Base-by-base conservation (phyloP, 2,797 vertebrate genomes). In the Spheniscus humboldti region DNA sequence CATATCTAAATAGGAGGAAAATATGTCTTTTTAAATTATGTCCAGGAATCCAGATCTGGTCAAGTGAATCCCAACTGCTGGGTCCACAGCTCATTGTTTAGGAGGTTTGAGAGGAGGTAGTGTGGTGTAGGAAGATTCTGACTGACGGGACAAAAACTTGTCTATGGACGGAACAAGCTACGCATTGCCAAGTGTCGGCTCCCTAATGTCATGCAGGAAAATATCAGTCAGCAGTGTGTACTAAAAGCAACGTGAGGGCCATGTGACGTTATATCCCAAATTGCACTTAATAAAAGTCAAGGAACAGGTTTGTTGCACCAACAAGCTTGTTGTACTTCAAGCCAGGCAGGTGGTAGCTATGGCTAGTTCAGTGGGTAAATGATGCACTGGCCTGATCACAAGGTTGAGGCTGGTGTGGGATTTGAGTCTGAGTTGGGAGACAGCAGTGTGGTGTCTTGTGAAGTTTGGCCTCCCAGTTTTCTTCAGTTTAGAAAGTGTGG, bases 231-330 rank as follows among this genome's bases (percentile, higher is more conserved):
- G 18, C 57, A 35, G 50, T 78, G 79, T 93, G 72, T 83, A 83
- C 81, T 69, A 16, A 87, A 93, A 67, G 86, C 76, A 90, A 25
- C 0, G 1, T 9, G 68, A 88, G 25, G 27, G 33, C 22, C 78
- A 68, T 27, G 81, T 91, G 94, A 53, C 78, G 37, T 60, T 77
- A 5, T 41, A 39, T 20, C 23, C 28, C 47, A 80, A 81, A 53
- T 14, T 53, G 20, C 45, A 11, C 63, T 41, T 24, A 11, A 18
- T 6, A 3, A 10, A 67, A 75, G 57, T 37, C 48, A n/a, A 5
- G 4, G 57, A 71, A 41, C 50, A 16, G 13, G 20, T 74, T 71
- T 97, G 89, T 95, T 96, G 69, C 66, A 35, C 63, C 89, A 95
- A 92, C 87, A 83, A 48, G 20, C 11, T 39, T 5, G 0, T 18